A percentile compares a stretch with the other conserved stretches of the same genome.
Conservation (phyloP, 2,113 vertebrate genomes). For the Ammodytes dubius region DNA sequence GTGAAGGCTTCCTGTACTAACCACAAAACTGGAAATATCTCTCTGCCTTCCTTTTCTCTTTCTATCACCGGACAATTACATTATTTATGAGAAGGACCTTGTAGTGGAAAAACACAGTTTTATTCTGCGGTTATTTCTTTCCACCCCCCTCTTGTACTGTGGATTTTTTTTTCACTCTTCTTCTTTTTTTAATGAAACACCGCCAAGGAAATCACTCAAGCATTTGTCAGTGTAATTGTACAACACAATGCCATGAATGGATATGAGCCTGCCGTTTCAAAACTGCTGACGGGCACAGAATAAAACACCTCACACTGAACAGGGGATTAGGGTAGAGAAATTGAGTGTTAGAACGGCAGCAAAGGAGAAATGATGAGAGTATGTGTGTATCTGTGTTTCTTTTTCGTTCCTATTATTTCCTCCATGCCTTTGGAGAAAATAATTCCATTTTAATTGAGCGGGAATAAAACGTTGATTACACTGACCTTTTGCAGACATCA, state of each 20-base stretch:
- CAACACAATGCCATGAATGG: conserved; percentile 86
- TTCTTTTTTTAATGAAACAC: conserved; percentile 82
- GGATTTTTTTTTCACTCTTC: conserved; percentile 51
- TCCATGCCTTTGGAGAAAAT: conserved; percentile 58
- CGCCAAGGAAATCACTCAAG: conserved; percentile 84
- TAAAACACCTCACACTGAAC: conserved; percentile 75
- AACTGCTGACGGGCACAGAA: conserved; percentile 83
- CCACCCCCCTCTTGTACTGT: conserved; percentile 70
- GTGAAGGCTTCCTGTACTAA: conserved; percentile 63
- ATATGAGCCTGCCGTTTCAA: conserved; percentile 81
- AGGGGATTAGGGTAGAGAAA: conserved; percentile 75
- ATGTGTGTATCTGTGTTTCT: conserved; percentile 9
- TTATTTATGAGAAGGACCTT: conserved; percentile 83
- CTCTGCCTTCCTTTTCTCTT: conserved; percentile 47
- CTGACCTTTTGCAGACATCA: conserved; percentile 60
- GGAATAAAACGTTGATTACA: conserved; percentile 68
- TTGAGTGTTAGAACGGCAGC: conserved; percentile 64
- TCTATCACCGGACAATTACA: conserved; percentile 84
- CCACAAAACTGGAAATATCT: conserved; percentile 75
- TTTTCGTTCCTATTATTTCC: conserved; percentile 50
- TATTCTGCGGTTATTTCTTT: conserved; percentile 77
- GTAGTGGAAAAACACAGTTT: conserved; percentile 75
- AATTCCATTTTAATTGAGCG: conserved; percentile 72
- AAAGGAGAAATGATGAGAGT: conserved; percentile 49
- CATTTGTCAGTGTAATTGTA: conserved; percentile 88